A percentile compares a stretch with the other conserved stretches of the same genome.
phyloP scores from a whole-genome alignment of 2,113 vertebrate genomes.

The Salvelinus fontinalis region DNA sequence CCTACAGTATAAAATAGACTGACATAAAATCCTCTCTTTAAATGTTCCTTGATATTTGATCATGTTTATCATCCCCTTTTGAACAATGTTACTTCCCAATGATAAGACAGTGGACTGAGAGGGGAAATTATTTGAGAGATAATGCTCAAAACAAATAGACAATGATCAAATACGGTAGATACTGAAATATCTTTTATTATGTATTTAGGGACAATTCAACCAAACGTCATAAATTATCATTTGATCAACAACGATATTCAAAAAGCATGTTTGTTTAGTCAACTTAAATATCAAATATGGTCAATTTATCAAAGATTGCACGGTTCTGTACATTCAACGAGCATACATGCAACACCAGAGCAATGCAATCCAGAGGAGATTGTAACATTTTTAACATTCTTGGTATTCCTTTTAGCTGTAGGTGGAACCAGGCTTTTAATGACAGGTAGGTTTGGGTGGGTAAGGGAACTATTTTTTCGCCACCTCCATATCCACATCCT shows the following conservation, averaged over 20 bases:
- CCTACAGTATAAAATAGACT: too few species aligned
- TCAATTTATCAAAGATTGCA: background rate
- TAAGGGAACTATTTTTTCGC: slow-evolving; percentile 10
- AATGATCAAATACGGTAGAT: background rate
- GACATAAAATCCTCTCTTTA: too few species aligned
- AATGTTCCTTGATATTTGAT: too few species aligned
- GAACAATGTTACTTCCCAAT: too few species aligned
- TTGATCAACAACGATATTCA: too few species aligned
- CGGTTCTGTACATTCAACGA: too few species aligned
- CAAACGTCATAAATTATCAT: background rate
- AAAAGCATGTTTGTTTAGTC: too few species aligned
- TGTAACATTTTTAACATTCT: background rate
- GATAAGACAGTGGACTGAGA: too few species aligned
- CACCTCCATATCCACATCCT: slow-evolving; percentile 51
- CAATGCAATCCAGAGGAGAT: too few species aligned
- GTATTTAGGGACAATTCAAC: background rate
- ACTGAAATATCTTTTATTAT: background rate
- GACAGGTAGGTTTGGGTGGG: background rate
- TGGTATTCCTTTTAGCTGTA: background rate
- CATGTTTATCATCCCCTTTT: too few species aligned
- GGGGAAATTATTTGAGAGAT: too few species aligned
- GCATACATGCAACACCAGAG: too few species aligned
- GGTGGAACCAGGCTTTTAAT: background rate
- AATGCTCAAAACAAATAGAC: background rate
- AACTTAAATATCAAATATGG: background rate